phyloP scores from a whole-genome alignment of 23 tunicate genomes.

The Ascidia mentula region DNA sequence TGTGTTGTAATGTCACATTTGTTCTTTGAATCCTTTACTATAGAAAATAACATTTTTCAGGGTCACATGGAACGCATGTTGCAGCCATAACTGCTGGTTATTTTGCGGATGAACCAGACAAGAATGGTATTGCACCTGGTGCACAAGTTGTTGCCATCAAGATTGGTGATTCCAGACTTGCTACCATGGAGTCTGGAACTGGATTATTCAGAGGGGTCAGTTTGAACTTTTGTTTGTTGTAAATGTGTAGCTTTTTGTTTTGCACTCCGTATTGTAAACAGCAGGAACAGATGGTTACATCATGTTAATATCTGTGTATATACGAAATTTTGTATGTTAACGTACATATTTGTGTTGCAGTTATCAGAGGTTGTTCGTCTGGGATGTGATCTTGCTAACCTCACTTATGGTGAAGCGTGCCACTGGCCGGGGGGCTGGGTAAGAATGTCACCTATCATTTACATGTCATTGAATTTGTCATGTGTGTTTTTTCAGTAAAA shows the following conservation, averaged over 20 bases:
- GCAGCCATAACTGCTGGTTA: slow-evolving; percentile 97
- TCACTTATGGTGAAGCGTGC: slow-evolving; percentile 93
- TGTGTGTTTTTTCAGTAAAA: slow-evolving; percentile 54
- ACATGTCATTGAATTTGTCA: too few relatives aligned
- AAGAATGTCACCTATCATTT: not conserved
- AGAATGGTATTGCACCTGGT: slow-evolving; percentile 96
- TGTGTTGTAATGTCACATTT: too few relatives aligned
- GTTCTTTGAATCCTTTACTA: not conserved
- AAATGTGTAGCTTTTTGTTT: too few relatives aligned
- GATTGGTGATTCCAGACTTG: slow-evolving; percentile 89
- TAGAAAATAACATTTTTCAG: slow-evolving; percentile 9
- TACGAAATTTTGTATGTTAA: too few relatives aligned
- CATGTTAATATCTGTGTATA: too few relatives aligned
- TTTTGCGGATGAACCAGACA: slow-evolving; percentile 81
- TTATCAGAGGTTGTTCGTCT: too few relatives aligned
- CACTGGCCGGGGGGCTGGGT: slow-evolving; percentile 94
- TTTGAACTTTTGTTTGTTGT: too few relatives aligned
- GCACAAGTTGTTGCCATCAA: slow-evolving; percentile 96
- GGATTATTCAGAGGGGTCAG: slow-evolving; percentile 88
- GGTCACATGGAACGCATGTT: slow-evolving; percentile 99
- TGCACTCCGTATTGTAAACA: too few relatives aligned
- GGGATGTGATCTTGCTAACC: slow-evolving; percentile 83
- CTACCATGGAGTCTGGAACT: slow-evolving; percentile 98
- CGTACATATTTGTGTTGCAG: too few relatives aligned
- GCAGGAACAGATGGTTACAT: too few relatives aligned